Evolutionary conservation across 35 echinoderm and acorn worm genomes (phyloP).

Genomic region (Nesometra sesokonis): DNA sequence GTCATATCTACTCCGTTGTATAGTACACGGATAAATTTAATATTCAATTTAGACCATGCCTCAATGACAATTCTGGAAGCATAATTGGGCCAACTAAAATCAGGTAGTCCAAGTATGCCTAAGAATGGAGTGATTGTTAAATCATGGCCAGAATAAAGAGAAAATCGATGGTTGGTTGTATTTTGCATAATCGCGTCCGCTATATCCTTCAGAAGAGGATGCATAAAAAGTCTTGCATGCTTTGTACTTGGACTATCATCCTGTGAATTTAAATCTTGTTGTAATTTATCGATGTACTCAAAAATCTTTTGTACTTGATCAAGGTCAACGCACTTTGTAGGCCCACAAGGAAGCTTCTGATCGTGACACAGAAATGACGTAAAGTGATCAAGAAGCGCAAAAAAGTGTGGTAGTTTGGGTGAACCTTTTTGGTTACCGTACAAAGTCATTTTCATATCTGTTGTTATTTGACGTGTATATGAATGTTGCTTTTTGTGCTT

Average conservation of each 20-base stretch:
- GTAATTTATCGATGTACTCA: neutral
- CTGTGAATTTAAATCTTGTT: neutral
- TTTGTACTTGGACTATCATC: neutral
- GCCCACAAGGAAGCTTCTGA: neutral
- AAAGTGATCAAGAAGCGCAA: neutral
- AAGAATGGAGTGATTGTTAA: neutral
- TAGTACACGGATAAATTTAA: neutral
- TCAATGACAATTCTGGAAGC: neutral
- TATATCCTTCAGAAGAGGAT: neutral
- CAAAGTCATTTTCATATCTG: neutral
- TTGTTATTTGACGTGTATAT: neutral
- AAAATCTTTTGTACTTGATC: neutral
- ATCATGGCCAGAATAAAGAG: neutral
- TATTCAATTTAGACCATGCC: neutral
- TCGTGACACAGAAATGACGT: conserved; percentile 5
- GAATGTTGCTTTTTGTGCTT: neutral
- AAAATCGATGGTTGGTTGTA: neutral
- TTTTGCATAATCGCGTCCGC: neutral
- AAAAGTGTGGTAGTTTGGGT: neutral
- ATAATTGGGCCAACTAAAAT: conserved; percentile 3
- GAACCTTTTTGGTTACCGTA: neutral
- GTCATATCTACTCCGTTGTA: conserved; percentile 9
- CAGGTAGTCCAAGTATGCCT: neutral
- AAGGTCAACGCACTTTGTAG: neutral
- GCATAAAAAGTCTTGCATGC: neutral